phyloP scores from a whole-genome alignment of 2,113 vertebrate species.

The Etia nguti region DNA sequence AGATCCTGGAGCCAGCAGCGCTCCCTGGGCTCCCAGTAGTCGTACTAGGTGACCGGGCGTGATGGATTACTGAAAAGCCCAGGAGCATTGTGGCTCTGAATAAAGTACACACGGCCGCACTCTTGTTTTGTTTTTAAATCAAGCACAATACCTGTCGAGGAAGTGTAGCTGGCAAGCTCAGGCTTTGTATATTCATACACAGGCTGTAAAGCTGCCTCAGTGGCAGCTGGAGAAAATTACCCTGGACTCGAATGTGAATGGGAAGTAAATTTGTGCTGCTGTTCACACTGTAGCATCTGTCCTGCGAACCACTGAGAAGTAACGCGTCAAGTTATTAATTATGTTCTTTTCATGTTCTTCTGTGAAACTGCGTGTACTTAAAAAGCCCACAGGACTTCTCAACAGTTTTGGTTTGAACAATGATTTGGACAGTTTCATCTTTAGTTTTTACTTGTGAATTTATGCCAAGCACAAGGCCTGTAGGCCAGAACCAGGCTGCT shows the following conservation, averaged over 20 bases:
- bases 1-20: slow-evolving; percentile 63
- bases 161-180: slow-evolving; percentile 35
- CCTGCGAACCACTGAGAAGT: not conserved
- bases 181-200: slow-evolving; percentile 12
- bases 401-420: not conserved
- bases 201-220: not conserved
- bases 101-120: slow-evolving; percentile 32
- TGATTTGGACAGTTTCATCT: not conserved
- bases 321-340: not conserved
- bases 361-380: not conserved
- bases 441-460: not conserved
- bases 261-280: not conserved
- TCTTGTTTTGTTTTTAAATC: slow-evolving; percentile 48
- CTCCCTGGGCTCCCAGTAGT: slow-evolving; percentile 39
- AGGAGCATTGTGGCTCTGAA: slow-evolving; percentile 44
- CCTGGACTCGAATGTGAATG: not conserved
- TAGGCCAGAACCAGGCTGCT: not conserved
- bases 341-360: not conserved
- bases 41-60: slow-evolving; percentile 35
- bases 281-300: not conserved
- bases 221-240: slow-evolving; percentile 11
- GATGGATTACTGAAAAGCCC: slow-evolving; percentile 56
- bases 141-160: slow-evolving; percentile 49
- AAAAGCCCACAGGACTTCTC: not conserved
- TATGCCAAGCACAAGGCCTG: not conserved